Evolutionary conservation across 1,140 invertebrate genomes (phyloP).

Genomic region (Camponotus floridanus): DNA sequence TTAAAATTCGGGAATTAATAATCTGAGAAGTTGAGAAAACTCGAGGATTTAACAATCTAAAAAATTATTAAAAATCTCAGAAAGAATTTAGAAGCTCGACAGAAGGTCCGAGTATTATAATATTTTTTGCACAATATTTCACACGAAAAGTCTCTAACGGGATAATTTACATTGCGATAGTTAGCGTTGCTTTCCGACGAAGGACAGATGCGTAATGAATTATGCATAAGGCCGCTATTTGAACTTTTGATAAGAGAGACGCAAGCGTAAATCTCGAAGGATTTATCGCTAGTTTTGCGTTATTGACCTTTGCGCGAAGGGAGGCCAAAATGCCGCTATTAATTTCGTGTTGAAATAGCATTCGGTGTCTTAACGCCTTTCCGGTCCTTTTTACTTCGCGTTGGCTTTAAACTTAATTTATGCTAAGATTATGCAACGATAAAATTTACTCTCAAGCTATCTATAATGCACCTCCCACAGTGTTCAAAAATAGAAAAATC

Average conservation of each 20-base stretch:
- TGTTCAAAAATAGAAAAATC: not conserved
- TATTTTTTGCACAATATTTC: not conserved
- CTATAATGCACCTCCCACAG: not conserved
- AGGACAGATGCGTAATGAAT: slow-evolving; percentile 77
- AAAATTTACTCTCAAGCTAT: not conserved
- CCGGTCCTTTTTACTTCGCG: slow-evolving; percentile 10
- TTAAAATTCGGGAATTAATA: not conserved
- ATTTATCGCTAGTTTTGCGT: slow-evolving; percentile 67
- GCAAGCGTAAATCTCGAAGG: slow-evolving; percentile 66
- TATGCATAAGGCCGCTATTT: slow-evolving; percentile 76
- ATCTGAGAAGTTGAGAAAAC: not conserved
- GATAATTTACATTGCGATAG: slow-evolving; percentile 3
- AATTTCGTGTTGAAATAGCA: not conserved
- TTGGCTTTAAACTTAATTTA: slow-evolving; percentile 39
- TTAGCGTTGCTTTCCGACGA: slow-evolving; percentile 12
- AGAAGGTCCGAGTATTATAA: not conserved
- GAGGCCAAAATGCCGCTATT: slow-evolving; percentile 62
- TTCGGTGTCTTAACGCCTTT: slow-evolving; percentile 28
- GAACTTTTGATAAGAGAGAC: slow-evolving; percentile 80
- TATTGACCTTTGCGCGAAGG: slow-evolving; percentile 67
- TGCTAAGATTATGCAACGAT: slow-evolving; percentile 23
- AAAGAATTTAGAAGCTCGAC: not conserved
- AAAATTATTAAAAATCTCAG: not conserved
- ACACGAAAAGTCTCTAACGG: not conserved
- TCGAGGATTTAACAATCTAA: not conserved